phyloP scores from a whole-genome alignment of 2,797 vertebrate genomes.

The Micromesistius poutassou region DNA sequence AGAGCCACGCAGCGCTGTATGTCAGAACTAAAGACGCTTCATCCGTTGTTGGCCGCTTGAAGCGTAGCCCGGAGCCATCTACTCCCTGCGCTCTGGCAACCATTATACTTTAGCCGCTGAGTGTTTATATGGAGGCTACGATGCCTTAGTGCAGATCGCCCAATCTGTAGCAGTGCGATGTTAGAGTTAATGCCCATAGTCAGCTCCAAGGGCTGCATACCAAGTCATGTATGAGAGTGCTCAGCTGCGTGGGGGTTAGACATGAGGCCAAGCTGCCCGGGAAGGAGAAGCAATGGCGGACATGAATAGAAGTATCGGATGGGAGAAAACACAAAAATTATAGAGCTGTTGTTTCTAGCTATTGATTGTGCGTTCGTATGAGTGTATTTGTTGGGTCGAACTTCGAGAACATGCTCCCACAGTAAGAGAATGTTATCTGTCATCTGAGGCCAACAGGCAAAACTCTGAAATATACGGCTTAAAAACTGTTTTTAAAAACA shows the following conservation, averaged over 20 bases:
- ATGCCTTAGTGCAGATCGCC: slow-evolving; percentile 5
- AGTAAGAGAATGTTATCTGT: not conserved
- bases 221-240: not conserved
- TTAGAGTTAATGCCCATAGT: slow-evolving; percentile 16
- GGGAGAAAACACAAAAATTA: too few species aligned
- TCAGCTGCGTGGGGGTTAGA: not conserved
- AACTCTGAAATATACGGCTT: not conserved
- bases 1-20: not conserved
- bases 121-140: too few species aligned
- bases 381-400: not conserved
- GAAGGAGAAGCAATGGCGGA: not conserved
- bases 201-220: slow-evolving; percentile 9
- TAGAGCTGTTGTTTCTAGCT: not conserved
- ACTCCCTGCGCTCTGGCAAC: not conserved
- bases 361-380: not conserved
- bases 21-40: not conserved
- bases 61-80: not conserved
- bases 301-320: slow-evolving; percentile 5
- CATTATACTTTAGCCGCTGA: not conserved
- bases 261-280: not conserved
- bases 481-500: not conserved
- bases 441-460: not conserved
- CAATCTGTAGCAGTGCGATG: slow-evolving; percentile 39
- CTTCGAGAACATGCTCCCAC: not conserved
- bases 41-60: not conserved